Percentiles rank a stretch among this genome's conserved stretches.
Evolutionary conservation across 2,113 vertebrate genomes (phyloP).

Genomic region (Lasiurus cinereus): DNA sequence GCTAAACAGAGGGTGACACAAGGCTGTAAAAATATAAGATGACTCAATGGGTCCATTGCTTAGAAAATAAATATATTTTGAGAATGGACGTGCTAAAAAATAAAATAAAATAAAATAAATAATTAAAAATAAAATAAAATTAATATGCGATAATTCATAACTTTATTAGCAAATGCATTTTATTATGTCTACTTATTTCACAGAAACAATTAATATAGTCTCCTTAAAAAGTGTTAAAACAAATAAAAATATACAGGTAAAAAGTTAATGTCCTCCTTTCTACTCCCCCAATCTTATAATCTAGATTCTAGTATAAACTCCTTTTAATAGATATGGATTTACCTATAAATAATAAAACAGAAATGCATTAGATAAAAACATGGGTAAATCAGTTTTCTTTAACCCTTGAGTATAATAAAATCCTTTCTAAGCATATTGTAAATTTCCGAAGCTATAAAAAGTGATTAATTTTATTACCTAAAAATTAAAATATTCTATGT

Average conservation of each 20-base stretch:
- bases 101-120: no score
- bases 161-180: not conserved
- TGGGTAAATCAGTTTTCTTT: not conserved
- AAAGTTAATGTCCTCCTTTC: not conserved
- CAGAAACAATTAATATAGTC: not conserved
- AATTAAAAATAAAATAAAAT: not conserved
- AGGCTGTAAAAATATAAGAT: no score
- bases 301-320: not conserved
- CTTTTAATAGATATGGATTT: slow-evolving; percentile 27
- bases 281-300: not conserved
- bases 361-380: not conserved
- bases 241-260: not conserved
- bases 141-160: not conserved
- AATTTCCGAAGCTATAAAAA: not conserved
- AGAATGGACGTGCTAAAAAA: no score
- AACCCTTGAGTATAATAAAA: not conserved
- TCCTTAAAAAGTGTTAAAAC: not conserved
- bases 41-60: no score
- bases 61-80: no score
- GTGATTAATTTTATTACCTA: not conserved
- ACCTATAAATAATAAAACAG: not conserved
- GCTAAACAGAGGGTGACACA: no score
- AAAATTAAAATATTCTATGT: not conserved
- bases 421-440: not conserved
- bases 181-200: not conserved